Conservation (phyloP, 2,797 vertebrate genomes). For the Ceyx erithaca region DNA sequence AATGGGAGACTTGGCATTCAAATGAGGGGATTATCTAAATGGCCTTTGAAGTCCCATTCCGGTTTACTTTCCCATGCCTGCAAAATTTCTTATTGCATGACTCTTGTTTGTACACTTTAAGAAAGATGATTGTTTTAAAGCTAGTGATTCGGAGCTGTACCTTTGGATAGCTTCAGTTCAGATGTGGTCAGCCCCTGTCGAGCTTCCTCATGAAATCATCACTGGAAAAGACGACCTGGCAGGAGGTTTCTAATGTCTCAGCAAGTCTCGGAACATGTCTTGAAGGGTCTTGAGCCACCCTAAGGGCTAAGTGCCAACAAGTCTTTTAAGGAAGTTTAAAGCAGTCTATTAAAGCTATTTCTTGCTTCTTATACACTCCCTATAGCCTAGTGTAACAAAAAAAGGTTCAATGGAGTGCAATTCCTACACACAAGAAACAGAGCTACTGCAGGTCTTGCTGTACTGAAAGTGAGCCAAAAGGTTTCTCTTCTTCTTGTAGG, state of each 20-base stretch:
- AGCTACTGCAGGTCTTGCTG: background rate
- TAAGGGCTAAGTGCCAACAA: accelerated
- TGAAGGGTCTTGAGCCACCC: background rate
- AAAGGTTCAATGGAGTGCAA: background rate
- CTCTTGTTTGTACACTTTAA: background rate
- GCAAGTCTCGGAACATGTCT: background rate
- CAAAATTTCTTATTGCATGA: conserved; percentile 11
- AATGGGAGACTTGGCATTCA: background rate
- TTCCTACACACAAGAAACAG: background rate
- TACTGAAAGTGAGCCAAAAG: background rate
- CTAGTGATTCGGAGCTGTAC: background rate
- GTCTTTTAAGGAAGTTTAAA: background rate
- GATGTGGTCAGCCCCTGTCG: background rate
- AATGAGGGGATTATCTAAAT: background rate
- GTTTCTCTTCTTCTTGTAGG: background rate
- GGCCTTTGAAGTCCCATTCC: background rate
- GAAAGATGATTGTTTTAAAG: background rate
- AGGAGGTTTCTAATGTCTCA: background rate
- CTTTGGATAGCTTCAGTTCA: background rate
- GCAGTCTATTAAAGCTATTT: background rate
- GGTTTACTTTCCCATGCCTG: background rate
- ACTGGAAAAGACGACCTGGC: background rate
- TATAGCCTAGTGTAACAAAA: background rate
- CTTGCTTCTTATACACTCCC: background rate
- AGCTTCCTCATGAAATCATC: background rate